A percentile compares a stretch with the other conserved stretches of the same genome.
Conservation (phyloP, 2,888 invertebrate species). For the Acanthosoma haemorrhoidale region DNA sequence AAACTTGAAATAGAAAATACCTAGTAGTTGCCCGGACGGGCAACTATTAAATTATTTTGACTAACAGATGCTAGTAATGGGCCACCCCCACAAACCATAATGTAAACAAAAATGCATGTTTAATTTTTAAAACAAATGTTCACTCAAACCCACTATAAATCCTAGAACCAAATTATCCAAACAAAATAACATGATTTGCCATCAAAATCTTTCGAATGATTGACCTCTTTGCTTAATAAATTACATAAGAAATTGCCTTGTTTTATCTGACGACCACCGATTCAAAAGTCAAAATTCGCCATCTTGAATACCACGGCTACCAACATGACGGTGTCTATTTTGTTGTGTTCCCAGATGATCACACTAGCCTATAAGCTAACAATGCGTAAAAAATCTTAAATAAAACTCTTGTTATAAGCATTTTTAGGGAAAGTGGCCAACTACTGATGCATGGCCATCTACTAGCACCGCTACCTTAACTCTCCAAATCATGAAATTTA, state of each 20-base stretch:
- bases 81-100: background rate
- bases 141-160: background rate
- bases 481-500: no score
- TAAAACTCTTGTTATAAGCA: no score
- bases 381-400: no score
- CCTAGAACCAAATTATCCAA: background rate
- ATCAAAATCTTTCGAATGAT: background rate
- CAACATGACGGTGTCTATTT: background rate
- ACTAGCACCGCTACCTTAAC: no score
- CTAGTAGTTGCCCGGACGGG: background rate
- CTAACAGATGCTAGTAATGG: conserved; percentile 1
- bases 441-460: no score
- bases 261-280: background rate
- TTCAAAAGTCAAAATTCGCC: background rate
- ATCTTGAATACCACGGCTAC: background rate
- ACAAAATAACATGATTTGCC: background rate
- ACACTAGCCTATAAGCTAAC: no score
- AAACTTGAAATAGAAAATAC: background rate
- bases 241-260: background rate
- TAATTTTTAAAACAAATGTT: background rate
- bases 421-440: no score
- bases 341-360: background rate
- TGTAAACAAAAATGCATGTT: background rate
- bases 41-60: background rate
- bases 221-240: background rate